Conservation (phyloP, 2,113 vertebrate species). For the Myanophis thanlyinensis region DNA sequence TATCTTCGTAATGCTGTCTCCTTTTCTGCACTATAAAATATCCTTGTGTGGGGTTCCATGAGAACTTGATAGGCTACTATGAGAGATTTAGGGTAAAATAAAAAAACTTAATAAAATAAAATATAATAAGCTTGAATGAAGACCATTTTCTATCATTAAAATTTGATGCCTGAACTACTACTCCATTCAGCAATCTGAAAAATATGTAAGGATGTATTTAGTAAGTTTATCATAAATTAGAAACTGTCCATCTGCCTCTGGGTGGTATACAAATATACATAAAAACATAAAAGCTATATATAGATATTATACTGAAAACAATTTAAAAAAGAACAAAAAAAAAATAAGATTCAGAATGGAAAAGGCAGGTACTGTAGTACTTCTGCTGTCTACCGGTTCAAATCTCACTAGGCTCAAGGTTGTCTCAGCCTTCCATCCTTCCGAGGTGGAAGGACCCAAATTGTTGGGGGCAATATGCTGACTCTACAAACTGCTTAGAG, state of each 20-base stretch:
- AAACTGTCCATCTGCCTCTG: neutral
- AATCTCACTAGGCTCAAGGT: too few species aligned
- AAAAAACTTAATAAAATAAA: neutral
- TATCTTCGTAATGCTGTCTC: neutral
- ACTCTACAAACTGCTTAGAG: too few species aligned
- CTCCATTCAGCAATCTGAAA: neutral
- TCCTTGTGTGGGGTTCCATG: neutral
- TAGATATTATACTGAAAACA: neutral
- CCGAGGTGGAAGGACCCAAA: too few species aligned
- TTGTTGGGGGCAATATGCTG: too few species aligned
- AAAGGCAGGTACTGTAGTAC: neutral
- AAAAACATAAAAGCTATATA: neutral
- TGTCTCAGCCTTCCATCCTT: too few species aligned
- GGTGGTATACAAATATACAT: neutral
- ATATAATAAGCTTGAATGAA: neutral
- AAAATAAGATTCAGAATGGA: neutral
- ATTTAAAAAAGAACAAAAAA: neutral
- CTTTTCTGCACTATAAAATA: neutral
- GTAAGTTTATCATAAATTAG: neutral
- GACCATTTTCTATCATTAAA: neutral
- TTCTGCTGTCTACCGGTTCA: too few species aligned
- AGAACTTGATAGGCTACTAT: neutral
- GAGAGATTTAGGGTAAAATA: neutral
- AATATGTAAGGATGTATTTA: neutral
- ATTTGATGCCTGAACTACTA: neutral